These are phyloP conservation scores for Hydrolagus colliei DNA, from an alignment of 2,797 vertebrate genomes.

Conservation along the genomic window DNA sequence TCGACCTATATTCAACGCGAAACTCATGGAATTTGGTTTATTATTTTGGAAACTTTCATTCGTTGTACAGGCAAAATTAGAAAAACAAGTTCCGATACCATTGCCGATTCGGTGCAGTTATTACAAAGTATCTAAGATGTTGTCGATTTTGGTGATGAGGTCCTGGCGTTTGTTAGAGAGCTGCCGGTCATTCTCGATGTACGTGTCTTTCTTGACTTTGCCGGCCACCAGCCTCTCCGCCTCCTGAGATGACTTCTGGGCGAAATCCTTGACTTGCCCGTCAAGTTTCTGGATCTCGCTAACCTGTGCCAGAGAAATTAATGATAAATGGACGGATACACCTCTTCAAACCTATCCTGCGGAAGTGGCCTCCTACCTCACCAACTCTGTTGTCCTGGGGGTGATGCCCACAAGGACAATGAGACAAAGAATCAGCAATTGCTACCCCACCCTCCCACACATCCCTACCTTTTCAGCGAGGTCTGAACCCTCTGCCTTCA, in stretches of 20 bases:
- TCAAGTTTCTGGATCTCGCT: constrained; percentile 94
- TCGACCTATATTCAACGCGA: background rate
- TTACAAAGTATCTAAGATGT: constrained; percentile 86
- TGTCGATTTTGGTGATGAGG: constrained; percentile 84
- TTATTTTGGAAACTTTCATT: background rate
- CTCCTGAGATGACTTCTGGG: constrained; percentile 79
- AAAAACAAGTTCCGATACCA: no score
- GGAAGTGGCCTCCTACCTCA: no score
- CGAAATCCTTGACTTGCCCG: constrained; percentile 84
- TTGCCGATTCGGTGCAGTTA: rapidly evolving
- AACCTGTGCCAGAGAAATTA: constrained; percentile 58
- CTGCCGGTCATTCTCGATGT: constrained; percentile 85
- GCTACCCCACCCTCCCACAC: background rate
- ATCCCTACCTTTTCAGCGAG: constrained; percentile 80
- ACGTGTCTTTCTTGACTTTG: constrained; percentile 92
- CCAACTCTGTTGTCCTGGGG: no score
- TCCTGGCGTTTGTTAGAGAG: constrained; percentile 81
- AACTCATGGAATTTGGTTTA: background rate
- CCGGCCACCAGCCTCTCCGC: constrained; percentile 87
- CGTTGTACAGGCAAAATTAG: no score
- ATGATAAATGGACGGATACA: no score
- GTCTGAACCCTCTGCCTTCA: constrained; percentile 91
- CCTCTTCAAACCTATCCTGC: no score
- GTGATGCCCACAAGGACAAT: no score
- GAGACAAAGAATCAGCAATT: no score